These are phyloP conservation scores for Zelostemma sp. DNA, from an alignment of 1,140 invertebrate genomes.

Conservation along the genomic window DNA sequence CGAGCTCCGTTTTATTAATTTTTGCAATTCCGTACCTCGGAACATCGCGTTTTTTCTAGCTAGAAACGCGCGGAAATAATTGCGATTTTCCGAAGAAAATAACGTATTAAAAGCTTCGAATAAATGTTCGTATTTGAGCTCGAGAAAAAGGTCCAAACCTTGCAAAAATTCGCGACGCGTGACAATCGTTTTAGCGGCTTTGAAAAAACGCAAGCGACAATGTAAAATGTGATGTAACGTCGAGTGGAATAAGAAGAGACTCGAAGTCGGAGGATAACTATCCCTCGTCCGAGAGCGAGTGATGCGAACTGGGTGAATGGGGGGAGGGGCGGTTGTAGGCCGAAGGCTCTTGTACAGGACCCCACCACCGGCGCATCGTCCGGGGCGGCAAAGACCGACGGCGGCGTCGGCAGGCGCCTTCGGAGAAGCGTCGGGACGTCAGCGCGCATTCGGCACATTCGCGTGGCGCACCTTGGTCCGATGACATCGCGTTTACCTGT, in stretches of 20 bases:
- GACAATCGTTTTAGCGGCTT: too few relatives aligned
- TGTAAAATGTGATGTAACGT: too few relatives aligned
- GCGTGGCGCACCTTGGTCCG: conserved; percentile 61
- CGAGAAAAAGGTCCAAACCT: too few relatives aligned
- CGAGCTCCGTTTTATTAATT: neutral
- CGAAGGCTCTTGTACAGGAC: conserved; percentile 34
- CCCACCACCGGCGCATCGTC: too few relatives aligned
- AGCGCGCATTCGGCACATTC: conserved; percentile 54
- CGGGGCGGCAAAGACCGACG: conserved; percentile 56
- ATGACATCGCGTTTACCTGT: conserved; percentile 54
- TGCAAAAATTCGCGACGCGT: conserved; percentile 24
- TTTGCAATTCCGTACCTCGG: neutral
- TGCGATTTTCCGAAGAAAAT: too few relatives aligned
- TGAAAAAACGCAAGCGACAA: too few relatives aligned
- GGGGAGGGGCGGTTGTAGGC: too few relatives aligned
- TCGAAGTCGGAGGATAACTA: too few relatives aligned
- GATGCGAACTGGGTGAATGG: conserved; percentile 41
- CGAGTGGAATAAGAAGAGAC: too few relatives aligned
- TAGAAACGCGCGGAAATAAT: too few relatives aligned
- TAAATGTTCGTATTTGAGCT: too few relatives aligned
- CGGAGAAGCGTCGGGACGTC: conserved; percentile 54
- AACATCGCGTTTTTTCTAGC: too few relatives aligned
- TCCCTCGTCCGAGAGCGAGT: conserved; percentile 24
- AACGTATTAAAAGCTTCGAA: neutral
- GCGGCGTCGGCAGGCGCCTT: conserved; percentile 59